Percentiles rank a stretch among this genome's conserved stretches.
phyloP scores from a whole-genome alignment of 2,888 invertebrate species.

The Smittia sp. region DNA sequence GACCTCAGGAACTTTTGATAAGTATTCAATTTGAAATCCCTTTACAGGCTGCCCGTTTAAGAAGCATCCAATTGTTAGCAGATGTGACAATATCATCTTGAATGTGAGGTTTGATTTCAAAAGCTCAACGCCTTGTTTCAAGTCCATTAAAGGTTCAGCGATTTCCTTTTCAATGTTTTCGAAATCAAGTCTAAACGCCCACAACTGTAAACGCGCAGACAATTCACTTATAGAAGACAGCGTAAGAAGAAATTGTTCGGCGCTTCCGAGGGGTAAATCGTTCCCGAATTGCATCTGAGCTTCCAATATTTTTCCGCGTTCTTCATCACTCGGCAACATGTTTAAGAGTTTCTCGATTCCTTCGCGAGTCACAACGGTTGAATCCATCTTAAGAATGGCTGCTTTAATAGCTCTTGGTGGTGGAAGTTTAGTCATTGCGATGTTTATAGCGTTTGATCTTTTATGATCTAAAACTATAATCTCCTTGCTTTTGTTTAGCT shows the following conservation, averaged over 20 bases:
- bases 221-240: slow-evolving; percentile 94
- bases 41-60: slow-evolving; percentile 89
- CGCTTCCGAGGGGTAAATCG: slow-evolving; percentile 60
- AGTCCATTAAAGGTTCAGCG: slow-evolving; percentile 97
- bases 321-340: slow-evolving; percentile 97
- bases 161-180: slow-evolving; percentile 97
- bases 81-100: slow-evolving; percentile 87
- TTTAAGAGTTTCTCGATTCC: slow-evolving; percentile 96
- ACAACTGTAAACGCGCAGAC: slow-evolving; percentile 86
- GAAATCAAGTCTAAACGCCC: slow-evolving; percentile 99
- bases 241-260: slow-evolving; percentile 97
- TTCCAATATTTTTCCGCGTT: slow-evolving; percentile 92
- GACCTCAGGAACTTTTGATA: slow-evolving; percentile 96
- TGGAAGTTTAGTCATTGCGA: slow-evolving; percentile 97
- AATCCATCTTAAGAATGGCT: slow-evolving; percentile 99
- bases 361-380: slow-evolving; percentile 95
- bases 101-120: slow-evolving; percentile 91
- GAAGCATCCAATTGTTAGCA: slow-evolving; percentile 94
- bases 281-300: slow-evolving; percentile 65
- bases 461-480: slow-evolving; percentile 94
- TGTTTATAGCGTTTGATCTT: slow-evolving; percentile 98
- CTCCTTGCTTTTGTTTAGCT: slow-evolving; percentile 82
- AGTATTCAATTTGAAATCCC: slow-evolving; percentile 96
- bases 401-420: slow-evolving; percentile 97
- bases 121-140: slow-evolving; percentile 94